phyloP scores from a whole-genome alignment of 1,140 invertebrate species.

The Drosophila burlai region DNA sequence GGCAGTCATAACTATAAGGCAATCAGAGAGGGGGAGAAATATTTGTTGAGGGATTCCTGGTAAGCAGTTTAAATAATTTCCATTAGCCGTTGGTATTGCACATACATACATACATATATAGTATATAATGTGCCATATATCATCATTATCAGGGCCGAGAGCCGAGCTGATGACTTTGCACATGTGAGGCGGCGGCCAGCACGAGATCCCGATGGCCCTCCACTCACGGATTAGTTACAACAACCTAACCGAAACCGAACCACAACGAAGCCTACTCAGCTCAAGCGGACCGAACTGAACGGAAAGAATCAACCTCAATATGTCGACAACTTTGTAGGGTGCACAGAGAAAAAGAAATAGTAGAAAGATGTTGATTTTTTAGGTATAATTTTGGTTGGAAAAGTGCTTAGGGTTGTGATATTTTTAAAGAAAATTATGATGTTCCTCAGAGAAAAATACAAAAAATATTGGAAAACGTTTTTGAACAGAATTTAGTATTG shows the following conservation, averaged over 20 bases:
- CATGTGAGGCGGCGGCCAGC: constrained; percentile 70
- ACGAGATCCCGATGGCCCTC: constrained; percentile 28
- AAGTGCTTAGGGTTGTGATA: neutral
- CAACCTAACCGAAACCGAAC: constrained; percentile 33
- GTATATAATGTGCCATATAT: constrained; percentile 75
- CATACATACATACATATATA: neutral
- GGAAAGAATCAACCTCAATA: constrained; percentile 77
- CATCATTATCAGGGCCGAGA: constrained; percentile 72
- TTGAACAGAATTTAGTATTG: neutral
- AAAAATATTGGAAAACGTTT: neutral
- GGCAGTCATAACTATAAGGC: constrained; percentile 49
- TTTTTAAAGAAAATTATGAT: neutral
- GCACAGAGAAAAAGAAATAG: neutral
- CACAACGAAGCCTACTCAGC: constrained; percentile 22
- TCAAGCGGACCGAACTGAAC: constrained; percentile 16
- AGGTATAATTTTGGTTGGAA: neutral
- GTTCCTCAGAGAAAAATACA: neutral
- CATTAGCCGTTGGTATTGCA: constrained; percentile 52
- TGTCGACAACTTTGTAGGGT: constrained; percentile 78
- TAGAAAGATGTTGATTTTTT: neutral
- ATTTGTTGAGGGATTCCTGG: constrained; percentile 60
- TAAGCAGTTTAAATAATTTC: constrained; percentile 74
- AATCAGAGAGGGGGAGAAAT: constrained; percentile 20
- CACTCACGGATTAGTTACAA: constrained; percentile 70
- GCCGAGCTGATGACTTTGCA: constrained; percentile 77